These are phyloP conservation scores for Corella eumyota DNA, from an alignment of 23 tunicate genomes.

Conservation along the genomic window DNA sequence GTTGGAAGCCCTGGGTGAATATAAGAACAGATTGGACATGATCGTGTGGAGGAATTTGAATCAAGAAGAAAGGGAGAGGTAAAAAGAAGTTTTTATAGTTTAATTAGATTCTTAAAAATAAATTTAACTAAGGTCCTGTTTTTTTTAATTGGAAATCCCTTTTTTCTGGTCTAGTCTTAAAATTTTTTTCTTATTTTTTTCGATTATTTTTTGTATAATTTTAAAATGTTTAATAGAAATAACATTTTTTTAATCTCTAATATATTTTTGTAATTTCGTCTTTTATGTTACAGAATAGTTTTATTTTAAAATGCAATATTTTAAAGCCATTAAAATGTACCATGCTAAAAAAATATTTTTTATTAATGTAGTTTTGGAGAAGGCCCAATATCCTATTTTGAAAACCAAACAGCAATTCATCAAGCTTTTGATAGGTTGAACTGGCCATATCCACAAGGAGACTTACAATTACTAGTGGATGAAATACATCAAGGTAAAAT, in stretches of 20 bases:
- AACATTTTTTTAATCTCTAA: no score
- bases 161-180: slow-evolving; percentile 1
- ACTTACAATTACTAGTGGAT: slow-evolving; percentile 57
- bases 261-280: no score
- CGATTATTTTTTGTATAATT: no score
- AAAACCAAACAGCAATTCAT: slow-evolving; percentile 18
- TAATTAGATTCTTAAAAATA: no score
- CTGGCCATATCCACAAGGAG: slow-evolving; percentile 50
- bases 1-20: slow-evolving; percentile 20
- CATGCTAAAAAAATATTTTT: no score
- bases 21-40: slow-evolving; percentile 37
- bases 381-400: slow-evolving; percentile 49
- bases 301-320: no score
- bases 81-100: no score
- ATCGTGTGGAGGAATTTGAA: slow-evolving; percentile 54
- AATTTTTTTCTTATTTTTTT: neutral
- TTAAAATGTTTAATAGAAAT: no score
- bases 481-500: slow-evolving; percentile 59
- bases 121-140: no score
- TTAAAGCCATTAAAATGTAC: no score
- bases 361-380: slow-evolving; percentile 27
- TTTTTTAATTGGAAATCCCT: no score
- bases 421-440: slow-evolving; percentile 54
- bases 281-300: no score
- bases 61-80: slow-evolving; percentile 56